Base-by-base conservation (phyloP, 2,113 vertebrate species). In the Eolophus roseicapilla region DNA sequence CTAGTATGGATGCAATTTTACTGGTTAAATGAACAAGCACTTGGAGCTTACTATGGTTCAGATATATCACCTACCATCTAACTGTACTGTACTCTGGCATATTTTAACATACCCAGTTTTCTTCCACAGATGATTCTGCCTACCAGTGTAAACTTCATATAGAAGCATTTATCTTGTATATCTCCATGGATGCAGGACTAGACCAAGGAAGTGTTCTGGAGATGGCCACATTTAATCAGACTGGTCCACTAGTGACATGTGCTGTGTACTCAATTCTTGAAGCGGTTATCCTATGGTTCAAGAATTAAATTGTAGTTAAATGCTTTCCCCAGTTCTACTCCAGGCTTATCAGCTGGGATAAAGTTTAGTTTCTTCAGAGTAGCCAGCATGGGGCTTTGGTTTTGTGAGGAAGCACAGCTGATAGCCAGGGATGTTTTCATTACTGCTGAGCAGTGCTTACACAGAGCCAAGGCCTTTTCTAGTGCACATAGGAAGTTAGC, bases 11-110 rank as follows among this genome's bases (percentile, higher is more conserved):
- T 70, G 67, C 75, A 90, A 57, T 85, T 95, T 89, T 62, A 29
- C 35, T 27, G 52, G 79, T 87, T 87, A 95, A 96, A 53, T 83
- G 92, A 93, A n/a, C 64, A 87, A 87, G 87, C 31, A 49, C 70
- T 93, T 74, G 79, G 71, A 94, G 46, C 71, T 91, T 82, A 46
- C 37, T 65, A 0, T 67, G 37, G n/a, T 74, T 88, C 86, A 86
- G 91, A 78, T 53, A 43, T 3, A 92, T 86, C 35, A 74, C 69
- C 80, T 81, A 70, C 53, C 76, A 19, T 53, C 50, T 70, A 50
- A 82, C 64, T 77, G n/a, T 63, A 43, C 68, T 2, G 2, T 68
- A 16, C 49, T 69, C 75, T 17, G 37, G 52, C 7, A 13, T 21
- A 11, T 52, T 91, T 79, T 75, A 84, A 71, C 44, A 52, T 4